Percentiles rank a stretch among this genome's conserved stretches.
Conservation (phyloP, 2,888 invertebrate species). For the Danaus chrysippus region DNA sequence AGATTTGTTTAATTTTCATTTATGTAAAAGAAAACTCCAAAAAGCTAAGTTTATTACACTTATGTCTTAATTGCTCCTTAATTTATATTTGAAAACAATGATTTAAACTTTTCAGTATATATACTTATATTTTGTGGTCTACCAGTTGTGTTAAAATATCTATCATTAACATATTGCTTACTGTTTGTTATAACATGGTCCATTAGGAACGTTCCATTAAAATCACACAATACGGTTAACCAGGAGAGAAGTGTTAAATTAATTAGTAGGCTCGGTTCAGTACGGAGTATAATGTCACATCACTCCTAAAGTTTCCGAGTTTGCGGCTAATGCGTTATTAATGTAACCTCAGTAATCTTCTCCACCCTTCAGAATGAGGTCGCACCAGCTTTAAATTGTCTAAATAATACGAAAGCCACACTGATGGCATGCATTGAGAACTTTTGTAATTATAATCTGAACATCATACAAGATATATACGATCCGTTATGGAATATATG, state of each 20-base stretch:
- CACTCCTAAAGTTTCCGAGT: slow-evolving; percentile 34
- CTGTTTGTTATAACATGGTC: no score
- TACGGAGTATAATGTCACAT: slow-evolving; percentile 41
- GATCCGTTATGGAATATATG: no score
- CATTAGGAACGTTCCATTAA: background rate
- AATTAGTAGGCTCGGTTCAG: slow-evolving; percentile 30
- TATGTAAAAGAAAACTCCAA: no score
- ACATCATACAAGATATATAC: background rate
- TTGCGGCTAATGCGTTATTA: slow-evolving; percentile 62
- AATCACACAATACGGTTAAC: slow-evolving; percentile 9
- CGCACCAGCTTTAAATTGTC: slow-evolving; percentile 58
- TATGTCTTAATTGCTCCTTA: no score
- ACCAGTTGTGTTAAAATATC: no score
- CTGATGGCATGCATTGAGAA: slow-evolving; percentile 9
- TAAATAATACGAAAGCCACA: slow-evolving; percentile 61
- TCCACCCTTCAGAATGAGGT: slow-evolving; percentile 52
- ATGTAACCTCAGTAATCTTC: slow-evolving; percentile 63
- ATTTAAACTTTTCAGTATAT: no score
- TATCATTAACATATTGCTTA: no score
- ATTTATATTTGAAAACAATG: no score
- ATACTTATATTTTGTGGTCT: no score
- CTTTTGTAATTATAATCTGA: slow-evolving; percentile 2
- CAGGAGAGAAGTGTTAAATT: slow-evolving; percentile 31
- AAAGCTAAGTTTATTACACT: no score
- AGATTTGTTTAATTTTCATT: no score